Base-by-base conservation (phyloP, 2,888 invertebrate species). In the Abscondita cerata region DNA sequence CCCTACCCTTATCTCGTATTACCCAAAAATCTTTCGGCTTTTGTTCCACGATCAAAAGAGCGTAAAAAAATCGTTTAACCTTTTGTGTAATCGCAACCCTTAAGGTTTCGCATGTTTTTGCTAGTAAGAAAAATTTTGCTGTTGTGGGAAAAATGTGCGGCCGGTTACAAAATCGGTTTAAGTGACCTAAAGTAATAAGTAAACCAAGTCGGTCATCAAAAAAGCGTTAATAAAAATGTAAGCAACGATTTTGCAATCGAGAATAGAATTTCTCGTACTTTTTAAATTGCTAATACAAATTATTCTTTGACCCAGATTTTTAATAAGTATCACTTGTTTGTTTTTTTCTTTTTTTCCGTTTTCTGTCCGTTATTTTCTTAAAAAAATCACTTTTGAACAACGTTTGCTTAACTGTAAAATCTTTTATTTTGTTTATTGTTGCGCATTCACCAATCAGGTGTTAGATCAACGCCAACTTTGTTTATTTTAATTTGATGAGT, bases 271-370 rank as follows among this genome's bases (percentile, higher is more conserved):
- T 57, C 50, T 53, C 52, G 54, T 41, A 52, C 52, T 59, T 62
- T 65, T 65, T 65, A 63, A 65, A 65, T 65, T 65, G 65, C 65
- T 65, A 65, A 65, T 62, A 56, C 59, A 56, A 65, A 65, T 65
- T 65, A 65, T 65, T 65, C 65, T 38, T 31, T 63, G 65, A 65
- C 65, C 65, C 59, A 65, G 62, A 57, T 65, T 60, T 65, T 65
- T 60, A 59, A 62, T 54, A 53, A 54, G 61, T 58, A 61, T 58
- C 58, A 59, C 40, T 60, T 59, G 38, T 59, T 25, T 25, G 6
- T 25, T 25, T 25, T 25, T 25, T 25, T 25, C 6, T 25, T 46
- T 40, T 57, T 50, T 31, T 25, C 34, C 18, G 31, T 47, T 38
- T 54, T 41, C 44, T n/a, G 58, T 40, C 63, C 64, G 64, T 64